Conservation (phyloP, 2,113 vertebrate genomes). For the Caracal caracal region DNA sequence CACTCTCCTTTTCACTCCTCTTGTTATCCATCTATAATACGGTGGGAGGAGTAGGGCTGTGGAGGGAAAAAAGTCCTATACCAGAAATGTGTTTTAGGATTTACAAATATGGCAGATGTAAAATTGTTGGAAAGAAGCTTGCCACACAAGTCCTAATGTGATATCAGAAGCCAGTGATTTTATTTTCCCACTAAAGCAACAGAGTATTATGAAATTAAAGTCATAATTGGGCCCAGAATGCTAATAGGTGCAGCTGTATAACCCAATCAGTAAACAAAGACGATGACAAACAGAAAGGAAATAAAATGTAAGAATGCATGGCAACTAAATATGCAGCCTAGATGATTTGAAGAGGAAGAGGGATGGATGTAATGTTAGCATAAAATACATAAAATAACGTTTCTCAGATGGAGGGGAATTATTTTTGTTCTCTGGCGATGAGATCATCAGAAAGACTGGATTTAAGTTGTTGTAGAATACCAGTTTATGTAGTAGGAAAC, state of each 20-base stretch:
- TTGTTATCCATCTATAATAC: neutral
- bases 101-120: constrained; percentile 29
- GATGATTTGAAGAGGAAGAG: constrained; percentile 2
- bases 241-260: constrained; percentile 53
- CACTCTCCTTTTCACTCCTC: neutral
- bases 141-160: neutral
- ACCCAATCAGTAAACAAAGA: constrained; percentile 60
- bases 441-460: neutral
- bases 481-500: neutral
- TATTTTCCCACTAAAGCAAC: constrained; percentile 46
- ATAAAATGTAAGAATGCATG: neutral
- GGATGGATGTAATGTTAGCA: neutral
- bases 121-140: neutral
- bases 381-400: constrained; percentile 26
- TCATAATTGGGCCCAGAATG: constrained; percentile 45
- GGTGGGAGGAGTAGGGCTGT: neutral
- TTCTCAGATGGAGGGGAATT: neutral
- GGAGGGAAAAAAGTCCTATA: neutral
- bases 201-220: constrained; percentile 62
- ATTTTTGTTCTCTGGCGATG: constrained; percentile 33
- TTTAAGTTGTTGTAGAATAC: neutral
- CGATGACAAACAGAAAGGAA: constrained; percentile 38
- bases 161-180: constrained; percentile 49
- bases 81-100: neutral
- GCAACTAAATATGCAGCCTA: neutral